Percentiles rank a stretch among this genome's conserved stretches.
These are phyloP conservation scores for Dysdera silvatica DNA, from an alignment of 1,140 invertebrate genomes.

Conservation along the genomic window DNA sequence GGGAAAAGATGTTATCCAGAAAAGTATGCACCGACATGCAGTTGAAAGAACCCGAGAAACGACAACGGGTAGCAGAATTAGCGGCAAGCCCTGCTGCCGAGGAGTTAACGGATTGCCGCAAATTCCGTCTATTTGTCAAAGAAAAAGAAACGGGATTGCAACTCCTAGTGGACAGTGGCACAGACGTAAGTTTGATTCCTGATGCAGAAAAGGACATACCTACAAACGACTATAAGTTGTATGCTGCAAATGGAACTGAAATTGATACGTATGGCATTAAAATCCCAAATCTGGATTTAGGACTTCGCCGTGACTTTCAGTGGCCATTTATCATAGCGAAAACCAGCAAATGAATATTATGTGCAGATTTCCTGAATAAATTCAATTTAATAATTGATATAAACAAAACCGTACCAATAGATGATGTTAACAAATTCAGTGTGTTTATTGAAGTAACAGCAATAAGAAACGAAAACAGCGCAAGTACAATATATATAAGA, in stretches of 20 bases:
- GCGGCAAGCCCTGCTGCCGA: not conserved
- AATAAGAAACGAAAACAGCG: no score
- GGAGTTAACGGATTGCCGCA: not conserved
- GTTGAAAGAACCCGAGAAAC: not conserved
- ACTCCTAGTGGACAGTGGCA: not conserved
- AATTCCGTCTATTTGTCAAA: not conserved
- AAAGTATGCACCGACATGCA: not conserved
- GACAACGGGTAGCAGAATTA: not conserved
- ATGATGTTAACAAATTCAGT: not conserved
- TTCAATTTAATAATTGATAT: slow-evolving; percentile 9
- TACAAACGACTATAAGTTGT: not conserved
- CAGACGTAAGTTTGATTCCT: not conserved
- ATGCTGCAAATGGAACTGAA: not conserved
- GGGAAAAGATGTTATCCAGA: not conserved
- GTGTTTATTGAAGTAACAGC: not conserved
- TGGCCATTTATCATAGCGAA: not conserved
- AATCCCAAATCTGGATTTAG: not conserved
- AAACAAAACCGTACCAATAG: not conserved
- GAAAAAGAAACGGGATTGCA: not conserved
- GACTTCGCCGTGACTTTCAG: not conserved
- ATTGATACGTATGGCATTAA: not conserved
- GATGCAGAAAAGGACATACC: no score
- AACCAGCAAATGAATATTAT: no score
- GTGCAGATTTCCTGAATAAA: not conserved
- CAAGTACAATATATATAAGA: not conserved